Conservation (phyloP, 2,113 vertebrate species). For the Hystrix cristata region DNA sequence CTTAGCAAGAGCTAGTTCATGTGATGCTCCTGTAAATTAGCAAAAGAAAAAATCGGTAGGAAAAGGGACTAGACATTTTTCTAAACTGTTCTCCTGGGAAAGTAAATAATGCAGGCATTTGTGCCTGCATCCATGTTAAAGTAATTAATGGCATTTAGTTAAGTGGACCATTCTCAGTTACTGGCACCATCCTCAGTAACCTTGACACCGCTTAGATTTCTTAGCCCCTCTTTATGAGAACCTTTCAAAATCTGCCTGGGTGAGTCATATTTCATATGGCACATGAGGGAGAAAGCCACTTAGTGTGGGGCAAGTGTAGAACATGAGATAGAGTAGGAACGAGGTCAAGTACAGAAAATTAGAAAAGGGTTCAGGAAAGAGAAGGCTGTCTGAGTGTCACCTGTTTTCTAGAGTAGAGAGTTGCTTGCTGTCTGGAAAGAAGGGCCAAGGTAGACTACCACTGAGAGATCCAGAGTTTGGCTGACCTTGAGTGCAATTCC, state of each 20-base stretch:
- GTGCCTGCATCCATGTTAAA: not conserved
- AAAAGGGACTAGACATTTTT: not conserved
- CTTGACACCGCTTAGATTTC: not conserved
- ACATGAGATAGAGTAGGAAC: not conserved
- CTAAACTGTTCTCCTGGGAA: not conserved
- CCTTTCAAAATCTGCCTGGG: not conserved
- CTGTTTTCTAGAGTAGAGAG: not conserved
- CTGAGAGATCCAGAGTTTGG: not conserved
- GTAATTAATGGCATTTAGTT: not conserved
- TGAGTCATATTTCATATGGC: not conserved
- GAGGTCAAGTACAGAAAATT: not conserved
- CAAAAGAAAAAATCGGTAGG: constrained; percentile 14
- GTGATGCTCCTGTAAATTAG: not conserved
- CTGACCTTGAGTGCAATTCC: constrained; percentile 22
- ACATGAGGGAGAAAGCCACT: not conserved
- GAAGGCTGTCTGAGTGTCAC: not conserved
- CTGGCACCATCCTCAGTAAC: not conserved
- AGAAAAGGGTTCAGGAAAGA: not conserved
- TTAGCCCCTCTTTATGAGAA: not conserved
- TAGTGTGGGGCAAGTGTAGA: not conserved
- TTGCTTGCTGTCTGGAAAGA: not conserved
- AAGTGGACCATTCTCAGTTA: not conserved
- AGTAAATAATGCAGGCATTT: not conserved
- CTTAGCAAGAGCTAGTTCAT: not conserved
- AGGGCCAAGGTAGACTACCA: not conserved